Conservation (phyloP, 2,888 invertebrate species). For the Drosophila merina region DNA sequence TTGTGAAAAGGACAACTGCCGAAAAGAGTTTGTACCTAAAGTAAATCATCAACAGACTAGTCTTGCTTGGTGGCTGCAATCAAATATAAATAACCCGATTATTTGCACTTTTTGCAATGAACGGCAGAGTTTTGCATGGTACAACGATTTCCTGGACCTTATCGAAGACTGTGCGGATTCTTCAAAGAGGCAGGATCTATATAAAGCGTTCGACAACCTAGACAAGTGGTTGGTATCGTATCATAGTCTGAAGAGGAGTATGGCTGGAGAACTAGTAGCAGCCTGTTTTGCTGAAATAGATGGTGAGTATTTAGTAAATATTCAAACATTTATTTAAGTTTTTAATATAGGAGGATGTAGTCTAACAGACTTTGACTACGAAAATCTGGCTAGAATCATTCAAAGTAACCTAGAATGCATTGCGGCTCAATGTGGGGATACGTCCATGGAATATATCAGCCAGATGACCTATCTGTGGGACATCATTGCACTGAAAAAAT, state of each 20-base stretch:
- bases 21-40: conserved; percentile 55
- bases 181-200: conserved; percentile 45
- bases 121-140: conserved; percentile 54
- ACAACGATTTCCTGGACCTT: conserved; percentile 31
- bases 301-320: conserved; percentile 37
- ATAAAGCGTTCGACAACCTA: conserved; percentile 44
- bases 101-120: conserved; percentile 60
- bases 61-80: conserved; percentile 66
- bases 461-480: conserved; percentile 69
- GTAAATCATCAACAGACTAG: conserved; percentile 1
- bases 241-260: conserved; percentile 53
- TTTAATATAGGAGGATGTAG: conserved; percentile 47
- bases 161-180: conserved; percentile 13
- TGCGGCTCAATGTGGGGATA: conserved; percentile 40
- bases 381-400: conserved; percentile 49
- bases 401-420: conserved; percentile 44
- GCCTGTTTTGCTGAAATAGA: conserved; percentile 41
- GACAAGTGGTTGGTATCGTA: conserved; percentile 48
- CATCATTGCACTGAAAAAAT: conserved; percentile 63
- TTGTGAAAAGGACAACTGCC: conserved; percentile 66
- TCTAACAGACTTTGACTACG: conserved; percentile 58
- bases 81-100: not conserved
- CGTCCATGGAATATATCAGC: conserved; percentile 61
- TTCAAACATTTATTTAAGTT: not conserved
- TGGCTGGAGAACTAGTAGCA: conserved; percentile 46